phyloP scores from a whole-genome alignment of 2,113 vertebrate species.

The Heterocephalus glaber region DNA sequence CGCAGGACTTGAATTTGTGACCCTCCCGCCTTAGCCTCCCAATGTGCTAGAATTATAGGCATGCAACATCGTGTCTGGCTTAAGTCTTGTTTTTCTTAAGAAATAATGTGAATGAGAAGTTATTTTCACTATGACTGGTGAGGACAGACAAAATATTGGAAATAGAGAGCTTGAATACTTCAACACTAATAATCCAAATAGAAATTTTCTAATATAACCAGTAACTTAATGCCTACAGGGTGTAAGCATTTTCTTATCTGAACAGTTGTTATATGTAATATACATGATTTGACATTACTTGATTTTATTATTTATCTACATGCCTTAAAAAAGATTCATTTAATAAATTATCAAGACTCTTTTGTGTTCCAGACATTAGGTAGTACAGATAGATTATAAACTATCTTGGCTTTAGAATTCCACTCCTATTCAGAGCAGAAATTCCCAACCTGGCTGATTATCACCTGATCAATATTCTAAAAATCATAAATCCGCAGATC shows the following conservation, averaged over 20 bases:
- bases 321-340: not conserved
- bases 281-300: not conserved
- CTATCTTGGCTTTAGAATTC: not conserved
- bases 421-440: not conserved
- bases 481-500: not conserved
- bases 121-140: constrained; percentile 51
- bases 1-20: no score
- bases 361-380: not conserved
- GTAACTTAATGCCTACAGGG: not conserved
- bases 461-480: constrained; percentile 25
- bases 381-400: not conserved
- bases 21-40: no score
- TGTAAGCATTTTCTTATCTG: not conserved
- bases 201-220: not conserved
- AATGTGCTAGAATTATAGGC: no score
- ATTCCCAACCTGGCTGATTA: not conserved
- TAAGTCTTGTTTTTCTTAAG: constrained; percentile 45
- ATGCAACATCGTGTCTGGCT: no score
- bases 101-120: constrained; percentile 53
- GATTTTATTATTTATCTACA: constrained; percentile 17
- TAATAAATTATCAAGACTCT: not conserved
- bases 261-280: not conserved
- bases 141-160: constrained; percentile 29
- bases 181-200: not conserved
- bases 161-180: not conserved